A percentile compares a stretch with the other conserved stretches of the same genome.
phyloP scores from a whole-genome alignment of 2,888 invertebrate genomes.

The Papilio demoleus region DNA sequence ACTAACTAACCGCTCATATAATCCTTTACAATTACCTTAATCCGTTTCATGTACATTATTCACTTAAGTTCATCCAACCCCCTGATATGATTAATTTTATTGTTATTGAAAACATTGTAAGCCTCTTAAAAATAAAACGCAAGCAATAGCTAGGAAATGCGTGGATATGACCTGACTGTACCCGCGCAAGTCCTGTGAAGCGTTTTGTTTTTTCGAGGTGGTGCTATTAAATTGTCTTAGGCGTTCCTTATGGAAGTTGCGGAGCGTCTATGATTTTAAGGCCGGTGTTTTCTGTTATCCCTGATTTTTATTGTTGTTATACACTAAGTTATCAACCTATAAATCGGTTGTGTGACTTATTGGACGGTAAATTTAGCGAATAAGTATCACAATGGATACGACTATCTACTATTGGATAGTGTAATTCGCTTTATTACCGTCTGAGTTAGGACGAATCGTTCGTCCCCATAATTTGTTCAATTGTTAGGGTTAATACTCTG shows the following conservation, averaged over 20 bases:
- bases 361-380: constrained; percentile 63
- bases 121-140: constrained; percentile 72
- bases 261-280: constrained; percentile 68
- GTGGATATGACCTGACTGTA: constrained; percentile 73
- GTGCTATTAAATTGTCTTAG: constrained; percentile 61
- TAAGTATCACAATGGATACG: constrained; percentile 45
- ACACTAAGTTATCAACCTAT: constrained; percentile 64
- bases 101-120: constrained; percentile 66
- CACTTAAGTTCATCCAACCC: constrained; percentile 4
- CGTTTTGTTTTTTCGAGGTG: constrained; percentile 73
- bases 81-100: constrained; percentile 30
- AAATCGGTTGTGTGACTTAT: constrained; percentile 69
- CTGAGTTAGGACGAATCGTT: constrained; percentile 66
- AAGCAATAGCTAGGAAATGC: constrained; percentile 59
- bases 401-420: constrained; percentile 53
- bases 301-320: constrained; percentile 67
- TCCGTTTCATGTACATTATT: constrained; percentile 5
- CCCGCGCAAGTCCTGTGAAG: constrained; percentile 67
- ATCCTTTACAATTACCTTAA: background rate
- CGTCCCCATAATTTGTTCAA: constrained; percentile 79
- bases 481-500: constrained; percentile 83
- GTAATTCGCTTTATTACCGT: constrained; percentile 63
- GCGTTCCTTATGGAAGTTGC: constrained; percentile 79
- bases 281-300: constrained; percentile 65
- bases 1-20: constrained; percentile 31